Evolutionary conservation across 2,797 vertebrate species (phyloP).

Genomic region (Acipenser oxyrinchus): DNA sequence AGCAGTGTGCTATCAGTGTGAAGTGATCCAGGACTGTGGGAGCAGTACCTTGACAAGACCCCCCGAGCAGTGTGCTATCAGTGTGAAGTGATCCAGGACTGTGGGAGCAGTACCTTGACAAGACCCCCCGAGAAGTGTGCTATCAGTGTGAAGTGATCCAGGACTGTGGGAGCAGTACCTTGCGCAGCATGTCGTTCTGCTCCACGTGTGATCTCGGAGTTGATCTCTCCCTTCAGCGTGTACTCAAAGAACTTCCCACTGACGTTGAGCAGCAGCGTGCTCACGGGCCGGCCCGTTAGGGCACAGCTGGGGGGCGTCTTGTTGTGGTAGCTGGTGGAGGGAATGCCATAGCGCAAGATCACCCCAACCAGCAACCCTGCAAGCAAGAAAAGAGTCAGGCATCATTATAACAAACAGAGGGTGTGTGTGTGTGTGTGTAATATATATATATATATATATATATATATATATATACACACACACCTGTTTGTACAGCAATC

Average conservation of each 20-base stretch:
- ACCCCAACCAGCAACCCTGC: conserved; percentile 90
- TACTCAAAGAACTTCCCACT: conserved; percentile 96
- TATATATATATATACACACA: too few species aligned
- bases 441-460: not conserved
- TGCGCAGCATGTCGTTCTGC: conserved; percentile 93
- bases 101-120: too few species aligned
- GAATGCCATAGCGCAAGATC: conserved; percentile 86
- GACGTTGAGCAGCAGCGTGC: conserved; percentile 88
- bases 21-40: too few species aligned
- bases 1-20: too few species aligned
- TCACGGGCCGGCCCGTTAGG: conserved; percentile 71
- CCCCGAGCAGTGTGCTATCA: too few species aligned
- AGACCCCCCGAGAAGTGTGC: too few species aligned
- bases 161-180: conserved; percentile 54
- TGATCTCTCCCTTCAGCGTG: conserved; percentile 91
- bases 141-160: not conserved
- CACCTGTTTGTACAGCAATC: too few species aligned
- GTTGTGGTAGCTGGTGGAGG: conserved; percentile 79
- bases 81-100: too few species aligned
- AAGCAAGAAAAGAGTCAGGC: conserved; percentile 16
- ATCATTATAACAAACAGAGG: too few species aligned
- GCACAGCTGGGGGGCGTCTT: conserved; percentile 81
- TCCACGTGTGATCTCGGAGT: conserved; percentile 92
- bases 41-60: too few species aligned
- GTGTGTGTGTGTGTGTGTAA: not conserved